Percentiles rank a stretch among this genome's conserved stretches.
phyloP scores from a whole-genome alignment of 2,113 vertebrate genomes.

The Pachypanchax playfairii region DNA sequence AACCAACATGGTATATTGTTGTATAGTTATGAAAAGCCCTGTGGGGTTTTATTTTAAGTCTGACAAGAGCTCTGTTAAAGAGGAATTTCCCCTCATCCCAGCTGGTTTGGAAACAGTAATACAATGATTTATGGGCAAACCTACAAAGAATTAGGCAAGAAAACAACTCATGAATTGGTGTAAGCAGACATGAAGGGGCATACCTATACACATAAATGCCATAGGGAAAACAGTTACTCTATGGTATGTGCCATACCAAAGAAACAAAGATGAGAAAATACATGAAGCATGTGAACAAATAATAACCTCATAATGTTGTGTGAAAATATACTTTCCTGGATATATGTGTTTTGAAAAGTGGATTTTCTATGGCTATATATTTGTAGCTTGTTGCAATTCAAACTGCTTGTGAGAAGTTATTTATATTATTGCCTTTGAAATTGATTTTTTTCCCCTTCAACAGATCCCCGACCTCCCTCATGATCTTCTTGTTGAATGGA shows the following conservation, averaged over 20 bases:
- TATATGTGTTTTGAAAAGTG: background rate
- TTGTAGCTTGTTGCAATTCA: slow-evolving; percentile 28
- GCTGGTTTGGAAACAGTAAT: slow-evolving; percentile 48
- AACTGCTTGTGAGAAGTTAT: background rate
- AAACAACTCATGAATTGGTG: background rate
- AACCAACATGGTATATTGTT: slow-evolving; percentile 30
- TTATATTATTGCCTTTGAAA: background rate
- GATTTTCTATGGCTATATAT: slow-evolving; percentile 13
- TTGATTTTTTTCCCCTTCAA: background rate
- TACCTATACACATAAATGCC: background rate
- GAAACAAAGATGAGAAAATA: background rate
- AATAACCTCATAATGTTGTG: background rate
- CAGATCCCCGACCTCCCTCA: background rate
- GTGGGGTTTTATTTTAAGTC: slow-evolving; percentile 14
- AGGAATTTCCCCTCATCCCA: slow-evolving; percentile 55
- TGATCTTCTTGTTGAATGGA: background rate
- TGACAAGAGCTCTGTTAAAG: slow-evolving; percentile 8
- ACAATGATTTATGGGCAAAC: slow-evolving; percentile 20
- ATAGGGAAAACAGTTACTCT: slow-evolving; percentile 1
- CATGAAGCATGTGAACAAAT: slow-evolving; percentile 4
- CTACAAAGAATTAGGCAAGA: slow-evolving; percentile 7
- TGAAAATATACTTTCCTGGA: slow-evolving; percentile 3
- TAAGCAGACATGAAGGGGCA: too few relatives aligned
- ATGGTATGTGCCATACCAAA: slow-evolving; percentile 3
- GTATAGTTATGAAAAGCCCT: slow-evolving; percentile 28